Evolutionary conservation across 2,113 vertebrate genomes (phyloP).

Genomic region (Clarias magur): DNA sequence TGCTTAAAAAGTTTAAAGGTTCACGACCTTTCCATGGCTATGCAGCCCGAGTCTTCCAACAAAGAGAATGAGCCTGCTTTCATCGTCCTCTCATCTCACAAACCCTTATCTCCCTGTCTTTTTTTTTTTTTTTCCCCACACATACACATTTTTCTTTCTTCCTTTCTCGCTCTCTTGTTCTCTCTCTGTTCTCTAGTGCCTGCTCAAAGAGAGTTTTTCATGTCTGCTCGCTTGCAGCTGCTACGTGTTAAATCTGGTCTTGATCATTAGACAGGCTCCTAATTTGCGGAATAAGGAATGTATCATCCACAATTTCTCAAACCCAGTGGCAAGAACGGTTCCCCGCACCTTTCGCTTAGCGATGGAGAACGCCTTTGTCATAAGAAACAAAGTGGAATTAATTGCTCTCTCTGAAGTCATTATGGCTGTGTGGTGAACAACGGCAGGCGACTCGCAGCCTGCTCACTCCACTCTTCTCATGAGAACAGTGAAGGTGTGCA

Average conservation of each 20-base stretch:
- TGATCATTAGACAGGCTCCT: constrained; percentile 67
- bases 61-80: constrained; percentile 72
- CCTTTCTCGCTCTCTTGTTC: constrained; percentile 32
- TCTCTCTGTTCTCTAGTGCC: constrained; percentile 41
- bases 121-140: not conserved
- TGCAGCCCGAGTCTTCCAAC: constrained; percentile 54
- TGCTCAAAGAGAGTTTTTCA: constrained; percentile 69
- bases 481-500: not conserved
- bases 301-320: constrained; percentile 53
- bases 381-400: constrained; percentile 42
- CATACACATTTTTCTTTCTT: constrained; percentile 41
- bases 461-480: not conserved
- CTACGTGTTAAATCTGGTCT: constrained; percentile 59
- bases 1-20: not conserved
- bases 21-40: not conserved
- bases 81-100: constrained; percentile 66
- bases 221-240: constrained; percentile 62
- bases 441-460: not conserved
- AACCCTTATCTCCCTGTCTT: constrained; percentile 56
- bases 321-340: constrained; percentile 41
- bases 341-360: not conserved
- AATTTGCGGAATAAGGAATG: constrained; percentile 62
- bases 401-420: constrained; percentile 42
- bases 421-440: not conserved
- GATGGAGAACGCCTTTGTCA: not conserved